Evolutionary conservation across 2,888 invertebrate genomes (phyloP).

Genomic region (Drosophila algonquin): DNA sequence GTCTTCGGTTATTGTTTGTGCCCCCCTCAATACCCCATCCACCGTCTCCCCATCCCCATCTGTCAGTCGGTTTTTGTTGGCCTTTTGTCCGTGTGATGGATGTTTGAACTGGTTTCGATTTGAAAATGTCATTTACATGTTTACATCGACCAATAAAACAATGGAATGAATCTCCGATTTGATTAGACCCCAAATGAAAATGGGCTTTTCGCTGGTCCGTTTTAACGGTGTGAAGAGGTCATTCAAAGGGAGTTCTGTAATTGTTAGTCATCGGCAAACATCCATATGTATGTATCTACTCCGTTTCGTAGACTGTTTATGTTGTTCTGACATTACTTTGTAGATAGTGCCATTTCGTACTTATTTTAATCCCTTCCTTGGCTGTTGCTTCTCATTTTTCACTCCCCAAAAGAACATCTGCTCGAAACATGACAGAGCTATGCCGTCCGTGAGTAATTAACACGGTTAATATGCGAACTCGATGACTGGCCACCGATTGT

Average conservation of each 20-base stretch:
- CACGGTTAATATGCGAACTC: slow-evolving; percentile 42
- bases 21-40: no score
- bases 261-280: no score
- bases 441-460: slow-evolving; percentile 47
- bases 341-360: no score
- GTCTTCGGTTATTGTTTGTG: no score
- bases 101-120: slow-evolving; percentile 58
- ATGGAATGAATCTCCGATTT: slow-evolving; percentile 4
- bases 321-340: no score
- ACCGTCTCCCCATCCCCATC: background rate
- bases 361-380: background rate
- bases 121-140: slow-evolving; percentile 47
- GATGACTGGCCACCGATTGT: slow-evolving; percentile 29
- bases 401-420: slow-evolving; percentile 27
- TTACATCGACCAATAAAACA: slow-evolving; percentile 31
- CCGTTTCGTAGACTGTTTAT: no score
- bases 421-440: slow-evolving; percentile 31
- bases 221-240: background rate
- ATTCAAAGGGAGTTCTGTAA: no score
- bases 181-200: background rate
- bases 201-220: background rate
- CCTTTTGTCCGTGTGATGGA: slow-evolving; percentile 36
- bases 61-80: slow-evolving; percentile 22
- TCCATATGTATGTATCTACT: no score
- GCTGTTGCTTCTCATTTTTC: no score